Percentiles rank a stretch among this genome's conserved stretches.
Conservation (phyloP, 1,140 invertebrate genomes). For the Sminthurinus signatus region DNA sequence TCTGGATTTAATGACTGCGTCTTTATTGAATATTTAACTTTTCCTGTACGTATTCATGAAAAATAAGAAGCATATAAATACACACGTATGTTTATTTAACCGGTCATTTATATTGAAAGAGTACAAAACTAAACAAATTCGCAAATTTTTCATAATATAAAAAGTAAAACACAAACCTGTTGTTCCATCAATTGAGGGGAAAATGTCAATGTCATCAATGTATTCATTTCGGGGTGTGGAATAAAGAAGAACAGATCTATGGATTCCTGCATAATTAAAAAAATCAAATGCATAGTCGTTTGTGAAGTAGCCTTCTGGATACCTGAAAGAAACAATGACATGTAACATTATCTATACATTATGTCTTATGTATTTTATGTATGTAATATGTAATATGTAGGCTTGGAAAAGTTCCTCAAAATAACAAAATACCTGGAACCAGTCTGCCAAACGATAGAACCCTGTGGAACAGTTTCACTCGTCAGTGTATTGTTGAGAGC, state of each 20-base stretch:
- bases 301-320: conserved; percentile 40
- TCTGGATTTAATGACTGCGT: not conserved
- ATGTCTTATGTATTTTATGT: not conserved
- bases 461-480: conserved; percentile 48
- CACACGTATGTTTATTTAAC: not conserved
- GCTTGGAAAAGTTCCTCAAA: too few relatives aligned
- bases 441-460: conserved; percentile 31
- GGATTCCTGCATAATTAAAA: conserved; percentile 63
- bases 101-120: not conserved
- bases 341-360: not conserved
- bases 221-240: conserved; percentile 50
- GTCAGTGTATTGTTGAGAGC: conserved; percentile 60
- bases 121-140: not conserved
- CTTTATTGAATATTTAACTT: conserved; percentile 6
- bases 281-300: conserved; percentile 56
- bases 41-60: not conserved
- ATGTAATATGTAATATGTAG: too few relatives aligned
- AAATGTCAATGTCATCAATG: conserved; percentile 52
- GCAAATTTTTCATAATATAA: not conserved
- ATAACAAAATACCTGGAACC: conserved; percentile 8
- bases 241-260: conserved; percentile 56
- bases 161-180: conserved; percentile 1
- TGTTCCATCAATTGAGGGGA: conserved; percentile 42
- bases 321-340: conserved; percentile 19
- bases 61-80: not conserved